Evolutionary conservation across 2,888 invertebrate species (phyloP).

Genomic region (Graphium colonna): DNA sequence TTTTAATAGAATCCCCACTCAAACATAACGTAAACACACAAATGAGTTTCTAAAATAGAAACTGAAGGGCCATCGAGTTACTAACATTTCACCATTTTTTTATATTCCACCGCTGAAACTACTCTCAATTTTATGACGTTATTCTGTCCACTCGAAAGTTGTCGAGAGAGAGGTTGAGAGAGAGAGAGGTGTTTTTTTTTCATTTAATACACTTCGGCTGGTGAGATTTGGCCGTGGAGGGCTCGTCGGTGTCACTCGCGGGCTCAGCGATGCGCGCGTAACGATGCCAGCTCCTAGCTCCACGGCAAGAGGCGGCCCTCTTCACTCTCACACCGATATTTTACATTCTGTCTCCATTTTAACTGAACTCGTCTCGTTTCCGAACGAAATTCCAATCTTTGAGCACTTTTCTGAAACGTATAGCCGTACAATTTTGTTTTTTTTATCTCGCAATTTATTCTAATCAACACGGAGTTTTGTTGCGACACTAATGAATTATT

Average conservation of each 20-base stretch:
- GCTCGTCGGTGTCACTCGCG: slow-evolving; percentile 66
- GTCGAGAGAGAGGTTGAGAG: slow-evolving; percentile 54
- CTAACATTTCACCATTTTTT: slow-evolving; percentile 3
- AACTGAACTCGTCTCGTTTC: slow-evolving; percentile 16
- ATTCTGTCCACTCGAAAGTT: slow-evolving; percentile 49
- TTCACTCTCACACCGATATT: slow-evolving; percentile 36
- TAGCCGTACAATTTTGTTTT: slow-evolving; percentile 1
- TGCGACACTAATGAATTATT: background rate
- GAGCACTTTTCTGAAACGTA: no score
- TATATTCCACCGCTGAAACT: slow-evolving; percentile 31
- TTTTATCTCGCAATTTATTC: slow-evolving; percentile 13
- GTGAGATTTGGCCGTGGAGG: slow-evolving; percentile 62
- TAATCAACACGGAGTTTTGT: slow-evolving; percentile 3
- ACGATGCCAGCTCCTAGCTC: slow-evolving; percentile 53
- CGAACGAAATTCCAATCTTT: slow-evolving; percentile 10
- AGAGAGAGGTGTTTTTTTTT: slow-evolving; percentile 60
- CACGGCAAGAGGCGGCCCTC: slow-evolving; percentile 35
- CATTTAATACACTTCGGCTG: slow-evolving; percentile 62
- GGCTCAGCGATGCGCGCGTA: slow-evolving; percentile 64
- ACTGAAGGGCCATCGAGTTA: background rate
- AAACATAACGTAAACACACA: background rate
- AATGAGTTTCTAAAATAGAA: background rate
- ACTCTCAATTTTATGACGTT: slow-evolving; percentile 41
- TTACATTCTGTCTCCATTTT: slow-evolving; percentile 28
- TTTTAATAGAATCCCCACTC: no score